Evolutionary conservation across 2,113 vertebrate genomes (phyloP).

Genomic region (Pampusana beccarii): DNA sequence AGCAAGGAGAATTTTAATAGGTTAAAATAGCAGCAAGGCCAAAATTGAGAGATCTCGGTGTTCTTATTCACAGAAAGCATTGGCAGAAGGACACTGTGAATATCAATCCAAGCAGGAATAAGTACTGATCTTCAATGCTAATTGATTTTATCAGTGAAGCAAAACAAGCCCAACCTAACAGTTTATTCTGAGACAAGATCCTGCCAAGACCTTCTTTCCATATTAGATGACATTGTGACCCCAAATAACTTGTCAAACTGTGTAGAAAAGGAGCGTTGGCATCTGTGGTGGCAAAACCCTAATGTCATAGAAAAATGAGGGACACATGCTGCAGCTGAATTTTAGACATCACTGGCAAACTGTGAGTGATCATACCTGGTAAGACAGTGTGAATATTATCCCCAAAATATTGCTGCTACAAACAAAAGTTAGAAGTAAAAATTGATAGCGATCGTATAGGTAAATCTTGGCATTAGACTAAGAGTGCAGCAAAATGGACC

Average conservation of each 20-base stretch:
- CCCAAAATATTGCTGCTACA: neutral
- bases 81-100: neutral
- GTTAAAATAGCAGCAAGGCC: neutral
- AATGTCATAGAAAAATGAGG: neutral
- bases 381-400: neutral
- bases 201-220: neutral
- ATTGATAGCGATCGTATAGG: neutral
- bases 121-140: neutral
- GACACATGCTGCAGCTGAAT: neutral
- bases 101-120: neutral
- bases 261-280: neutral
- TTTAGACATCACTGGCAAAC: neutral
- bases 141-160: constrained; percentile 22
- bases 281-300: neutral
- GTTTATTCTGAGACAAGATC: neutral
- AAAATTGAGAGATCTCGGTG: neutral
- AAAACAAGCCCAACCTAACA: neutral
- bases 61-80: neutral
- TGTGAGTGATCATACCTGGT: neutral
- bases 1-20: neutral
- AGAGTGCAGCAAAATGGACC: neutral
- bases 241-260: neutral
- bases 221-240: neutral
- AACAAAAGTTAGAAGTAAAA: neutral
- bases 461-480: neutral